phyloP scores from a whole-genome alignment of 2,888 invertebrate genomes.

The Hyposoter didymator region DNA sequence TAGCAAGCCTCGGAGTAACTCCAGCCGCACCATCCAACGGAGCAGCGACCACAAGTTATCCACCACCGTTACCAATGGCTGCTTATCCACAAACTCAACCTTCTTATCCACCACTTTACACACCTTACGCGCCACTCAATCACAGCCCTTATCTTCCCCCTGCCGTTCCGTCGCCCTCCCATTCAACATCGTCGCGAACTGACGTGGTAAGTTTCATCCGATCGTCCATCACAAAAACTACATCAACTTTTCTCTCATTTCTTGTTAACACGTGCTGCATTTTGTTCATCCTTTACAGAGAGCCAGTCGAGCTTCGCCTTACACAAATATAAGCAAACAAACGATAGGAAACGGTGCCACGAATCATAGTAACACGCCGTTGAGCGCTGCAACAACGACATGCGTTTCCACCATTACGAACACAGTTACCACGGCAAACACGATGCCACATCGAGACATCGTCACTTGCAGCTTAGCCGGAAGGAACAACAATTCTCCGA shows the following conservation, averaged over 20 bases:
- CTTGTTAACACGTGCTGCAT: neutral
- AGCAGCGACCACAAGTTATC: conserved; percentile 80
- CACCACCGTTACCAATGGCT: conserved; percentile 82
- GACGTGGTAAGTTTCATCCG: conserved; percentile 85
- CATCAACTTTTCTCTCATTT: neutral
- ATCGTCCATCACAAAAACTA: neutral
- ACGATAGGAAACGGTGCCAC: conserved; percentile 75
- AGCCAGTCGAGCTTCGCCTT: conserved; percentile 82
- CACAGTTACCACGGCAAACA: conserved; percentile 84
- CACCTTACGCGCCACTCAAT: conserved; percentile 91
- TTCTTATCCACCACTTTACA: conserved; percentile 89
- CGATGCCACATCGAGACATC: conserved; percentile 84
- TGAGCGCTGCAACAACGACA: conserved; percentile 82
- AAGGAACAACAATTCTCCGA: conserved; percentile 89
- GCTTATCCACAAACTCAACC: conserved; percentile 84
- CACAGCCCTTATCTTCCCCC: conserved; percentile 90
- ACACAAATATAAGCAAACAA: conserved; percentile 81
- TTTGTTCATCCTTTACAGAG: conserved; percentile 74
- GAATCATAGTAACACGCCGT: conserved; percentile 78
- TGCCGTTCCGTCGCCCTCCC: conserved; percentile 86
- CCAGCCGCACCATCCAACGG: conserved; percentile 86
- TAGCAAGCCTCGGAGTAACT: conserved; percentile 86
- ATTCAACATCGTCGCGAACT: conserved; percentile 87
- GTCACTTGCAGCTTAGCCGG: conserved; percentile 84
- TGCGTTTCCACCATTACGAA: conserved; percentile 83